Percentiles rank a stretch among this genome's conserved stretches.
Evolutionary conservation across 2,797 vertebrate species (phyloP).

Genomic region (Oreonectes daqikongensis): DNA sequence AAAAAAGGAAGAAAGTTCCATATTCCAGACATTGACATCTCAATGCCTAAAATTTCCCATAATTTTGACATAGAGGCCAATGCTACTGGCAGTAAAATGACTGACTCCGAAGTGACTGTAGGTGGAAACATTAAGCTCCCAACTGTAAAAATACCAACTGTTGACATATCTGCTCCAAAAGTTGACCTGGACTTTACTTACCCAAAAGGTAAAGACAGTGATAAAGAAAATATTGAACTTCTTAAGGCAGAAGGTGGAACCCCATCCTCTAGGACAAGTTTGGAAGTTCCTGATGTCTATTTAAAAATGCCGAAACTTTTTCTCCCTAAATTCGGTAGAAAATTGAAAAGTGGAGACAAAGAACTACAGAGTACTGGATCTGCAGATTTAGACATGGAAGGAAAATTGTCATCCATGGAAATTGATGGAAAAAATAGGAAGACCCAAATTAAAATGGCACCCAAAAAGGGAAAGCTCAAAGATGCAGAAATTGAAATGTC

Average conservation of each 20-base stretch:
- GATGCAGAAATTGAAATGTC: slow-evolving; percentile 60
- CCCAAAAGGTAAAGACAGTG: slow-evolving; percentile 71
- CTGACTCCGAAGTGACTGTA: slow-evolving; percentile 46
- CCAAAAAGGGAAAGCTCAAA: slow-evolving; percentile 70
- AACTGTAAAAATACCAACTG: slow-evolving; percentile 75
- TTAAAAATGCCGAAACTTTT: slow-evolving; percentile 80
- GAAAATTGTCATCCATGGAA: slow-evolving; percentile 64
- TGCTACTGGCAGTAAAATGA: neutral
- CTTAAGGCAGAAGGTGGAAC: slow-evolving; percentile 72
- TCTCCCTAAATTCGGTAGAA: slow-evolving; percentile 79
- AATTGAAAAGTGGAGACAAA: slow-evolving; percentile 69
- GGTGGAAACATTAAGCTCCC: slow-evolving; percentile 72
- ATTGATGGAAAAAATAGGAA: slow-evolving; percentile 76
- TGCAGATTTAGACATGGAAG: slow-evolving; percentile 60
- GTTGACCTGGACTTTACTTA: slow-evolving; percentile 78
- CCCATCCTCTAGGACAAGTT: slow-evolving; percentile 73
- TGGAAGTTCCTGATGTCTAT: slow-evolving; percentile 75
- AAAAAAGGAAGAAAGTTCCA: slow-evolving; percentile 17
- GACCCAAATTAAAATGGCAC: slow-evolving; percentile 76
- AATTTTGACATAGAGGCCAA: slow-evolving; percentile 38
- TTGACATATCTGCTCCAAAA: slow-evolving; percentile 82
- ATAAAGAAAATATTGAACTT: slow-evolving; percentile 70
- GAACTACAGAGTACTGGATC: slow-evolving; percentile 61
- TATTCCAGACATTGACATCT: slow-evolving; percentile 10
- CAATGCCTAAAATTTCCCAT: slow-evolving; percentile 42